Evolutionary conservation across 2,113 vertebrate genomes (phyloP).

Genomic region (Heterocephalus glaber): DNA sequence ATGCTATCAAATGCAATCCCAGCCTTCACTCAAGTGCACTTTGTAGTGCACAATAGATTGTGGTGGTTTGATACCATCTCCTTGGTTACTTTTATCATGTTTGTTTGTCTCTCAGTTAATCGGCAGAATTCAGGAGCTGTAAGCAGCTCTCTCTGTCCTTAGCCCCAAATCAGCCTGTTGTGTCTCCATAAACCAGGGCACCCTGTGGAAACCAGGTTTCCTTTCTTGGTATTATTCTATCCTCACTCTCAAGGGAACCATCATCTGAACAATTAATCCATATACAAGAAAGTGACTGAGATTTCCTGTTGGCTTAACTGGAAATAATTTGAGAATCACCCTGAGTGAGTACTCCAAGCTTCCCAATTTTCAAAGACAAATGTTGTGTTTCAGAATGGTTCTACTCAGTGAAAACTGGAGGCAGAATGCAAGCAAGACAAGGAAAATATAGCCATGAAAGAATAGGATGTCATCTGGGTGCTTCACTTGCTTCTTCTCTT

Average conservation of each 20-base stretch:
- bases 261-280: not conserved
- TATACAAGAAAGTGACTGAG: not conserved
- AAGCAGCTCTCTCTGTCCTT: not conserved
- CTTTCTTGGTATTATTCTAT: not conserved
- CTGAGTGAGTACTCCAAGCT: not conserved
- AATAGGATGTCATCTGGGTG: not conserved
- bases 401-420: not conserved
- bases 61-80: constrained; percentile 50
- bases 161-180: not conserved
- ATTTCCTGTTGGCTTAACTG: not conserved
- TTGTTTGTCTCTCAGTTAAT: constrained; percentile 57
- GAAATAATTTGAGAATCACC: not conserved
- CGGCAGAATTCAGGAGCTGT: not conserved
- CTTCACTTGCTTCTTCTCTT: constrained; percentile 4
- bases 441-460: not conserved
- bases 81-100: constrained; percentile 60
- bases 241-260: not conserved
- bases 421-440: not conserved
- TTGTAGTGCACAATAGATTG: not conserved
- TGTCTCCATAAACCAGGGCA: not conserved
- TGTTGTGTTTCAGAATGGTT: not conserved
- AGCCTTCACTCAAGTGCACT: constrained; percentile 32
- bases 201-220: not conserved
- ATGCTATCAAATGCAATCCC: constrained; percentile 34
- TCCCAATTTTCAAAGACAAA: constrained; percentile 50